Evolutionary conservation across 1,140 invertebrate species (phyloP), one percentile per base, ranked within the genome.

Genomic region (Rhagoletis zephyria): DNA sequence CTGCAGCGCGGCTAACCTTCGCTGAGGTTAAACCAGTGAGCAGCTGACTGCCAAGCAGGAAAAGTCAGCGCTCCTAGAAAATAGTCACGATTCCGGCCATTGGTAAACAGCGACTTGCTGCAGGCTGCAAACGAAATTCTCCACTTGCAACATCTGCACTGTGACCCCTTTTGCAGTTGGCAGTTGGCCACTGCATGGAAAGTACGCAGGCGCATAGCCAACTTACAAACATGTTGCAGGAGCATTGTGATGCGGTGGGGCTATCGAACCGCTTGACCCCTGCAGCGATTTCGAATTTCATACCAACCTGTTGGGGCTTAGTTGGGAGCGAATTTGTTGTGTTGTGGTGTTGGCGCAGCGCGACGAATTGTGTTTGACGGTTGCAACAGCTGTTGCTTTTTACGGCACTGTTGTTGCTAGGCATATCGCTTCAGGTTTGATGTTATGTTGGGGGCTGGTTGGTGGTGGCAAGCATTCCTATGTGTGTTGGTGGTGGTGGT

Each of bases 1-100:
- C n/a, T n/a, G n/a, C n/a, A 45, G 85, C 85, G 12, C 59, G 7
- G 30, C 67, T 88, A 88, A 88, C 88, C 88, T 88, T 88, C 86
- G 77, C 64, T 63, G 88, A 88, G 87, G 88, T 88, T 88, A 88
- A 85, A 74, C 63, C 51, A 56, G 10, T 5, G 5, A 56, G 51
- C 51, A 56, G 51, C 51, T 7, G 86, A 30, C 63, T 48, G 56
- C 61, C 77, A 7, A 10, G 42, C 67, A 74, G 67, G 12, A 19
- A 70, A 63, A 65, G 61, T 87, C 19, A 48, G 74, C 48, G 51
- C 85, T 60, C 40, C 85, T 30, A 61, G 4, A 70, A 88, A 88
- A 88, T 88, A 81, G 74, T 42, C 16, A n/a, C 16, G 48, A 3
- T n/a, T 81, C 14, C 74, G 56, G 74, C 74, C 48, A n/a, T 48